These are phyloP conservation scores for Tortrix viridana DNA, from an alignment of 2,888 invertebrate genomes.

Conservation along the genomic window DNA sequence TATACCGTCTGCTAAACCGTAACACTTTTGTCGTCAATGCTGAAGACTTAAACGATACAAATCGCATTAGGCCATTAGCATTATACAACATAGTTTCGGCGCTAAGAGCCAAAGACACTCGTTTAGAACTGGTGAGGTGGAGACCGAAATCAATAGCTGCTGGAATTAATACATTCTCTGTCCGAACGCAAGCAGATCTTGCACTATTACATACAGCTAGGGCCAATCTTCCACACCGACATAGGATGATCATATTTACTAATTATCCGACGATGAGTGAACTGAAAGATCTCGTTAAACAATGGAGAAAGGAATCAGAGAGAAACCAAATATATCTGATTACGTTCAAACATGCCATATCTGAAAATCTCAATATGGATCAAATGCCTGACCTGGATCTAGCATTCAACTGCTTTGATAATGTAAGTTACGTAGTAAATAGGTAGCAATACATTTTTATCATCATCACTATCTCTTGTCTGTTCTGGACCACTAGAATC, in stretches of 20 bases:
- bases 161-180: conserved; percentile 40
- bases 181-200: conserved; percentile 39
- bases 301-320: conserved; percentile 39
- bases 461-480: too few relatives aligned
- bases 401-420: conserved; percentile 41
- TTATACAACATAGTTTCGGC: conserved; percentile 38
- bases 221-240: conserved; percentile 30
- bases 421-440: conserved; percentile 38
- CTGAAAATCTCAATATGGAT: conserved; percentile 40
- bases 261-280: conserved; percentile 41
- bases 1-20: conserved; percentile 52
- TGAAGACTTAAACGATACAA: conserved; percentile 53
- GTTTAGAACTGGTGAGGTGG: conserved; percentile 43
- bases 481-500: too few relatives aligned
- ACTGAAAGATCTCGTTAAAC: conserved; percentile 41
- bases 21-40: conserved; percentile 67
- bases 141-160: conserved; percentile 34
- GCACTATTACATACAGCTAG: conserved; percentile 32
- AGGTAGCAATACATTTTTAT: too few relatives aligned
- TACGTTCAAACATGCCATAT: conserved; percentile 40
- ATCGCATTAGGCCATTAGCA: conserved; percentile 22
- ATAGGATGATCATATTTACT: conserved; percentile 43
- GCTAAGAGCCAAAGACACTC: conserved; percentile 35
- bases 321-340: conserved; percentile 42
- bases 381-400: conserved; percentile 41